These are phyloP conservation scores for Ferdinandea cuprea DNA, from an alignment of 2,888 invertebrate genomes.

Conservation along the genomic window DNA sequence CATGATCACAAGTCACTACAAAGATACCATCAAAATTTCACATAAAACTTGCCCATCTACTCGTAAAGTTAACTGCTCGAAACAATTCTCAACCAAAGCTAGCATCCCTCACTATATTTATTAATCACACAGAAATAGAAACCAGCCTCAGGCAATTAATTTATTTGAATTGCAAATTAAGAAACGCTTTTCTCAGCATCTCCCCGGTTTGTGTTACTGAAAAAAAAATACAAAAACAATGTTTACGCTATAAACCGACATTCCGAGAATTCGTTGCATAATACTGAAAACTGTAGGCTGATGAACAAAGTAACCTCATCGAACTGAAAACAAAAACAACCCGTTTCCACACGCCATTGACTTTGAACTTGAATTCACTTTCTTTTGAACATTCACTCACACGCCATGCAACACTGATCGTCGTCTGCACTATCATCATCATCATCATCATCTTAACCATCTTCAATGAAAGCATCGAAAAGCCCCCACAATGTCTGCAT, in stretches of 20 bases:
- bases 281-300: not conserved
- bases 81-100: not conserved
- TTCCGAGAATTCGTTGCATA: not conserved
- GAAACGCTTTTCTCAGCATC: not conserved
- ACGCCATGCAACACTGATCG: not conserved
- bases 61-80: not conserved
- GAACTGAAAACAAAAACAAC: conserved; percentile 8
- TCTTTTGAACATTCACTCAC: conserved; percentile 31
- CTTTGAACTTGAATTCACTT: conserved; percentile 71
- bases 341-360: conserved; percentile 40
- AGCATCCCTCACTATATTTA: not conserved
- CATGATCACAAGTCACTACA: no score
- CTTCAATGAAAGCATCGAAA: conserved; percentile 7
- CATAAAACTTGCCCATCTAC: no score
- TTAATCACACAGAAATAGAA: not conserved
- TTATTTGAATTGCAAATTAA: not conserved
- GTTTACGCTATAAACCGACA: not conserved
- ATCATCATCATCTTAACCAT: not conserved
- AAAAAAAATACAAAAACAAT: not conserved
- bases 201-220: not conserved
- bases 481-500: conserved; percentile 14
- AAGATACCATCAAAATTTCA: no score
- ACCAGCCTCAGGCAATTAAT: not conserved
- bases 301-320: not conserved
- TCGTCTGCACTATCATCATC: conserved; percentile 23